Conservation (phyloP, 2,797 vertebrate genomes). For the Microctenopoma lineatum region DNA sequence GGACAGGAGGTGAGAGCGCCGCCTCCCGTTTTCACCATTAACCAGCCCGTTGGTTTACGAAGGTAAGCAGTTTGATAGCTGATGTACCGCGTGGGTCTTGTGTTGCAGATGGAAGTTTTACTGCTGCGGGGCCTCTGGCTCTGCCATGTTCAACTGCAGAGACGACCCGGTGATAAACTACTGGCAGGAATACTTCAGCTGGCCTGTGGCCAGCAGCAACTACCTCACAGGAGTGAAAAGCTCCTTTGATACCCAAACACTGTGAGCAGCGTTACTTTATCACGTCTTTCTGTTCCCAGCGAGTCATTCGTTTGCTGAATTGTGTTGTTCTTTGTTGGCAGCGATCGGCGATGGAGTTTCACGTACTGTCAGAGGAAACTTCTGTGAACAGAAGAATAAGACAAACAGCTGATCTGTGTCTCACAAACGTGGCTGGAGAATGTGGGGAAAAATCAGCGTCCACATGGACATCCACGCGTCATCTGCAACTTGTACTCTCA, state of each 20-base stretch:
- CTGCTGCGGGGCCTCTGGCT: background rate
- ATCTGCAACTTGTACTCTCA: no score
- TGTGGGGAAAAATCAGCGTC: no score
- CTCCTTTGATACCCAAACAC: background rate
- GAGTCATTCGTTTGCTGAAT: background rate
- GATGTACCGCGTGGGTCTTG: no score
- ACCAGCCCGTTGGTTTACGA: no score
- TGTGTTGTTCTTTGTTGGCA: background rate
- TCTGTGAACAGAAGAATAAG: background rate
- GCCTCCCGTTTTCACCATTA: no score
- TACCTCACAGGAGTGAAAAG: conserved; percentile 16
- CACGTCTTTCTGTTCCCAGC: no score
- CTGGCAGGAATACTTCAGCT: conserved; percentile 15
- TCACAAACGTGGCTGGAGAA: no score
- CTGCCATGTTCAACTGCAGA: background rate
- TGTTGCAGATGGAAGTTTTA: no score
- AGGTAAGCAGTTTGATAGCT: no score
- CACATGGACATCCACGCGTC: no score
- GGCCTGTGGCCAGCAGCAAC: background rate
- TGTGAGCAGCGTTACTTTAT: background rate
- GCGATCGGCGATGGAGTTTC: background rate
- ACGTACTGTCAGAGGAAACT: background rate
- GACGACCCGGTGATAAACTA: conserved; percentile 1
- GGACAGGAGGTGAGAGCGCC: no score
- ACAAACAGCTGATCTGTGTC: no score